These are phyloP conservation scores for Galbula dea DNA, from an alignment of 2,113 vertebrate species.

Conservation along the genomic window DNA sequence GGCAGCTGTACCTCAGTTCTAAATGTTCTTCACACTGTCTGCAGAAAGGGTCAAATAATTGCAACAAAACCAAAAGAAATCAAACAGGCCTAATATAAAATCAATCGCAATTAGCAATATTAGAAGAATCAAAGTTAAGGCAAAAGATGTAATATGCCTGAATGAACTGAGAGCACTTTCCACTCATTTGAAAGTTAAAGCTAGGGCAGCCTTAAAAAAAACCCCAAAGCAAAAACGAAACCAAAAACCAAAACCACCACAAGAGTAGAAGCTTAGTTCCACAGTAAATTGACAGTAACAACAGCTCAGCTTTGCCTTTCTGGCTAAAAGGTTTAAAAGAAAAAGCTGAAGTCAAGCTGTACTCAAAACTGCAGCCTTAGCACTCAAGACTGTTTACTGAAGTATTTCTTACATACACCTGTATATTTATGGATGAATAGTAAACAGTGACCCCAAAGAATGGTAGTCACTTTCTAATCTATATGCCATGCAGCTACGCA, in stretches of 20 bases:
- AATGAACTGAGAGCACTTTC: not conserved
- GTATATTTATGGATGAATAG: not conserved
- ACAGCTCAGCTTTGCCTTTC: not conserved
- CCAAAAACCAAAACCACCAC: not conserved
- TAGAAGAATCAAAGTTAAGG: slow-evolving; percentile 16
- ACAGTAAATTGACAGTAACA: not conserved
- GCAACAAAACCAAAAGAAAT: slow-evolving; percentile 4
- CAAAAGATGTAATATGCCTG: not conserved
- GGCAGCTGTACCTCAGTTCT: not conserved
- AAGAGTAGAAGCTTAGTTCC: not conserved
- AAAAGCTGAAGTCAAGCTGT: not conserved
- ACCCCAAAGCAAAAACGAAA: not conserved
- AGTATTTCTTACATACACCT: not conserved
- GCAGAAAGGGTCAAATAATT: not conserved
- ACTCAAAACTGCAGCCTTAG: not conserved
- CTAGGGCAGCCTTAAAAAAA: not conserved
- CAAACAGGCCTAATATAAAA: not conserved
- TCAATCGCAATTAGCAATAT: not conserved
- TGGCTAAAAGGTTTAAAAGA: not conserved
- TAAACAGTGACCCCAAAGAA: not conserved
- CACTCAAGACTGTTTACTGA: not conserved
- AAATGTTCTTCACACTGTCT: not conserved
- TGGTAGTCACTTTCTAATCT: not conserved
- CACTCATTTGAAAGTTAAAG: not conserved
- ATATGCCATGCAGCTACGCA: not conserved